These are phyloP conservation scores for Atrichornis clamosus DNA, from an alignment of 2,113 vertebrate genomes.

Conservation along the genomic window DNA sequence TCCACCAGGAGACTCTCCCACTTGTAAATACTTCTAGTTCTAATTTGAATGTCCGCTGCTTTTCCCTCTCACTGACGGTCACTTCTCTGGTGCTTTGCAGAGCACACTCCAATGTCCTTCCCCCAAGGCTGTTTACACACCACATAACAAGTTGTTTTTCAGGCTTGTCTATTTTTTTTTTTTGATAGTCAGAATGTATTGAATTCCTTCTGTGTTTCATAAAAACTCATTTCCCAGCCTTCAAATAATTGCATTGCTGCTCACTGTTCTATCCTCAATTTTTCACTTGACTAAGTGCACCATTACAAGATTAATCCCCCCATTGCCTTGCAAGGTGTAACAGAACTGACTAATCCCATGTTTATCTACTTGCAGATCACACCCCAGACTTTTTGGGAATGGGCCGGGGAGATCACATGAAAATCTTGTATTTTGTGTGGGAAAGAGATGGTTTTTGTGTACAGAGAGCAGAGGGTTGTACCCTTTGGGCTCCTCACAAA, in stretches of 20 bases:
- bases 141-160: background rate
- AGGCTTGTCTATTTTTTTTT: background rate
- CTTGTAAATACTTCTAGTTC: background rate
- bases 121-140: background rate
- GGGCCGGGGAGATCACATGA: background rate
- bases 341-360: background rate
- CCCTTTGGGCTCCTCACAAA: background rate
- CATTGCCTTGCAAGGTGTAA: slow-evolving; percentile 8
- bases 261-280: slow-evolving; percentile 30
- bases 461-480: background rate
- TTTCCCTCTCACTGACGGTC: background rate
- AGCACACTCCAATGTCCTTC: background rate
- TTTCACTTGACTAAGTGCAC: slow-evolving; percentile 41
- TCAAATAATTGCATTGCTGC: slow-evolving; percentile 11
- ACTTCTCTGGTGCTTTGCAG: background rate
- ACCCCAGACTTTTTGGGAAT: background rate
- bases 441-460: background rate
- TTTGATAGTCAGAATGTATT: background rate
- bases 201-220: slow-evolving; percentile 32
- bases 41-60: background rate
- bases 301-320: background rate
- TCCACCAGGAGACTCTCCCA: background rate
- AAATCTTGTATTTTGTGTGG: background rate
- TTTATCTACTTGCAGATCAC: background rate
- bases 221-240: slow-evolving; percentile 38